Percentiles rank a stretch among this genome's conserved stretches.
Evolutionary conservation across 2,113 vertebrate genomes (phyloP).

Genomic region (Raja brachyura): DNA sequence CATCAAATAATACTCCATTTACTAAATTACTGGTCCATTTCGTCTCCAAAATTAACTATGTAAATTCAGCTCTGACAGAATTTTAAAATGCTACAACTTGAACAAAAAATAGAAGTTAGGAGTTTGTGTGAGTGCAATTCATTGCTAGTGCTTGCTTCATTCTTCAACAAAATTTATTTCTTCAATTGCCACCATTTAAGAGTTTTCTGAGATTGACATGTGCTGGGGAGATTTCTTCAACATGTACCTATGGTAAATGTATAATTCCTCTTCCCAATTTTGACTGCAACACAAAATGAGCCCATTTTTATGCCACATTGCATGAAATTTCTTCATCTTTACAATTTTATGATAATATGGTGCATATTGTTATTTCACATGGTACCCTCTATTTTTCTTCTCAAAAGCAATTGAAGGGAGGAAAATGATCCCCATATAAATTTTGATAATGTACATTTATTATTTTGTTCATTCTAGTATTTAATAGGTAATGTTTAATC

Average conservation of each 20-base stretch:
- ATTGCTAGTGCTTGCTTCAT: neutral
- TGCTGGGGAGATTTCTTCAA: neutral
- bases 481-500: neutral
- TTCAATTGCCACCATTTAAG: neutral
- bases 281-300: neutral
- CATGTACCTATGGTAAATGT: neutral
- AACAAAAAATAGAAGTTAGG: no score
- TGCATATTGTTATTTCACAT: neutral
- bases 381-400: neutral
- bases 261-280: neutral
- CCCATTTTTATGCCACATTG: neutral
- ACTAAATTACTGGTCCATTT: constrained; percentile 5
- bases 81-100: neutral
- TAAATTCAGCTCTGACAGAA: neutral
- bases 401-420: neutral
- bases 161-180: neutral
- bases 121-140: neutral
- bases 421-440: neutral
- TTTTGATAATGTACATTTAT: neutral
- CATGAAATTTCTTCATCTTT: neutral
- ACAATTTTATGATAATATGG: neutral
- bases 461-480: neutral
- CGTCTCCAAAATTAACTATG: neutral
- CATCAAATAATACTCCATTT: neutral
- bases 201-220: neutral